These are phyloP conservation scores for Cephonodes hylas DNA, from an alignment of 2,888 invertebrate species.

Conservation along the genomic window DNA sequence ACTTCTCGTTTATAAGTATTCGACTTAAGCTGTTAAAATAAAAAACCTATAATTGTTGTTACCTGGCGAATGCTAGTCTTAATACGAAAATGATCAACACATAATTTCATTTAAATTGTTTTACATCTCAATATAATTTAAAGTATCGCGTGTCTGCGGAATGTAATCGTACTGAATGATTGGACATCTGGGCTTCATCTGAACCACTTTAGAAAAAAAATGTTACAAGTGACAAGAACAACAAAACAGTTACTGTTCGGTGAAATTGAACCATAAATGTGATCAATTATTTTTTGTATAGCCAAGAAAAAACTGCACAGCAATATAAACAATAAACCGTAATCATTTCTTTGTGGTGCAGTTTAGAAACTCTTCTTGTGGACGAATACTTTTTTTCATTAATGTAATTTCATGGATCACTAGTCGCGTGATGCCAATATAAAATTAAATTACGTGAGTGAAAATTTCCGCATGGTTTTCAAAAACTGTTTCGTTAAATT, in stretches of 20 bases:
- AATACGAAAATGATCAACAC: too few species aligned
- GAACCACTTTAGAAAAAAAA: neutral
- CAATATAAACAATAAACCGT: slow-evolving; percentile 41
- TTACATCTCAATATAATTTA: slow-evolving; percentile 9
- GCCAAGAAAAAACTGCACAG: slow-evolving; percentile 29
- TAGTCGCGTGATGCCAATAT: slow-evolving; percentile 39
- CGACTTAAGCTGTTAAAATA: neutral
- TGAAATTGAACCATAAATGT: slow-evolving; percentile 12
- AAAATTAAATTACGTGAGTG: slow-evolving; percentile 39
- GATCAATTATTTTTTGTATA: slow-evolving; percentile 28
- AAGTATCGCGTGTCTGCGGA: neutral
- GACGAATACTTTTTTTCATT: slow-evolving; percentile 22
- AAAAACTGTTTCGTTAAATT: neutral
- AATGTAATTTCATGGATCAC: slow-evolving; percentile 49
- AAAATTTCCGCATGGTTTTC: slow-evolving; percentile 16
- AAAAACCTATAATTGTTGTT: neutral
- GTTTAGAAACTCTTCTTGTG: slow-evolving; percentile 44
- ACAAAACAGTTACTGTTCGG: neutral
- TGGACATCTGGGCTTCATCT: neutral
- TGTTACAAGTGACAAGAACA: neutral
- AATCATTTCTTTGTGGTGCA: slow-evolving; percentile 40
- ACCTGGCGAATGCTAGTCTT: too few species aligned
- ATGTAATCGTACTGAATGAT: neutral
- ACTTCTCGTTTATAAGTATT: neutral
- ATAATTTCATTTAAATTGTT: slow-evolving; percentile 16